Percentiles rank a stretch among this genome's conserved stretches.
Evolutionary conservation across 2,888 invertebrate species (phyloP).

Genomic region (Lithophane ornitopus): DNA sequence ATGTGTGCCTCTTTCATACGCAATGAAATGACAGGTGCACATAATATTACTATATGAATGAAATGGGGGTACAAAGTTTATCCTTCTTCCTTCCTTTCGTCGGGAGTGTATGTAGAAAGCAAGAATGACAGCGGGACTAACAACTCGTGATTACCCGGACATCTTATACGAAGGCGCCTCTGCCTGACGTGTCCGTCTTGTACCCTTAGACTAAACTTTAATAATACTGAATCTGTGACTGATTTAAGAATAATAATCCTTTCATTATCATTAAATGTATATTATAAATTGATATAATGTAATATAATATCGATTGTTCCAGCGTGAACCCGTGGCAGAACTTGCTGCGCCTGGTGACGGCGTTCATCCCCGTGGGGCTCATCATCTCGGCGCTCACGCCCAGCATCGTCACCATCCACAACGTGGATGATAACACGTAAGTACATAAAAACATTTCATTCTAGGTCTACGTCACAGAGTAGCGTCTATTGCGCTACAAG

Average conservation of each 20-base stretch:
- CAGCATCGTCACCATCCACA: slow-evolving; percentile 91
- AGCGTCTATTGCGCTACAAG: no score
- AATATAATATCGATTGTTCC: no score
- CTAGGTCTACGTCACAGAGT: no score
- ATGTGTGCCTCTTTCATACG: not conserved
- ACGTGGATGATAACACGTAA: slow-evolving; percentile 73
- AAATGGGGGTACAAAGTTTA: not conserved
- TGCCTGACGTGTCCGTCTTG: not conserved
- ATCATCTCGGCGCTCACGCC: slow-evolving; percentile 93
- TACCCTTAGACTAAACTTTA: not conserved
- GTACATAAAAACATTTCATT: slow-evolving; percentile 45
- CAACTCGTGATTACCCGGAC: no score
- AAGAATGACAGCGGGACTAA: not conserved
- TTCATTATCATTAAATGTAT: no score
- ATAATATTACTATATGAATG: not conserved
- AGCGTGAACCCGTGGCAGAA: slow-evolving; percentile 91
- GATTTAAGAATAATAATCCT: not conserved
- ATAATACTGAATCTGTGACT: not conserved
- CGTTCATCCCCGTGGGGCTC: slow-evolving; percentile 93
- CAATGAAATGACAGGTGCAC: not conserved
- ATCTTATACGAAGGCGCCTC: not conserved
- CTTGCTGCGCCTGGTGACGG: slow-evolving; percentile 92
- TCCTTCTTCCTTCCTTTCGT: not conserved
- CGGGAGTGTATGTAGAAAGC: not conserved
- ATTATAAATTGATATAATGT: no score